Evolutionary conservation across 2,113 vertebrate species (phyloP).

Genomic region (Coptodon rendalli): DNA sequence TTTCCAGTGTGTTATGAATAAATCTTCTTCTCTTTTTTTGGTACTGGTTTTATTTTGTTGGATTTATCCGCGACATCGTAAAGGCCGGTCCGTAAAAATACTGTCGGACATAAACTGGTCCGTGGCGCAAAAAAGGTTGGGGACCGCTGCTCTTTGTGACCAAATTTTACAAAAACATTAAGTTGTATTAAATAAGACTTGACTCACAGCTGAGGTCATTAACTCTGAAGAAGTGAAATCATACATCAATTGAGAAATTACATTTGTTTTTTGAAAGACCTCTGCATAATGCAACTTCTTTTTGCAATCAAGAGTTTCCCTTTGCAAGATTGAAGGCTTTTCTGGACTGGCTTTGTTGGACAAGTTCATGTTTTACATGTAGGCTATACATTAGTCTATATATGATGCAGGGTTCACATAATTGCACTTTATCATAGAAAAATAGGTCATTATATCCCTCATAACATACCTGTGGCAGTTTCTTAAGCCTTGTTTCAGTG

Average conservation of each 20-base stretch:
- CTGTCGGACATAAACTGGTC: accelerated
- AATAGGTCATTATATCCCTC: not conserved
- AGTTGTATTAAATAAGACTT: not conserved
- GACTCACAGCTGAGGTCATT: not conserved
- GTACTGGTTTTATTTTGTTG: not conserved
- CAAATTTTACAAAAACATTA: not conserved
- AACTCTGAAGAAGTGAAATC: not conserved
- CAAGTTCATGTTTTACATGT: not conserved
- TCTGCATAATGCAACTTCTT: not conserved
- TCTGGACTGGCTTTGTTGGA: not conserved
- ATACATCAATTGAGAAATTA: not conserved
- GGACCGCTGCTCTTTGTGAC: accelerated
- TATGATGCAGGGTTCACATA: not conserved
- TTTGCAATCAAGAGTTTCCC: not conserved
- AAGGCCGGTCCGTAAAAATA: accelerated
- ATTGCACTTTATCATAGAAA: not conserved
- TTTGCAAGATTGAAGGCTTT: not conserved
- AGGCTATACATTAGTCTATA: not conserved
- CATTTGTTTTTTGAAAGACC: not conserved
- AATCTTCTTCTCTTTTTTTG: not conserved
- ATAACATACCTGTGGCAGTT: not conserved
- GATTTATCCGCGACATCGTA: accelerated
- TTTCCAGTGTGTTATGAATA: not conserved
- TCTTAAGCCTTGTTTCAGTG: not conserved
- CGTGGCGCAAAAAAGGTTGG: accelerated